Percentiles rank a stretch among this genome's conserved stretches.
These are phyloP conservation scores for Drosophila ercepeae DNA, from an alignment of 1,140 invertebrate genomes.

Conservation along the genomic window DNA sequence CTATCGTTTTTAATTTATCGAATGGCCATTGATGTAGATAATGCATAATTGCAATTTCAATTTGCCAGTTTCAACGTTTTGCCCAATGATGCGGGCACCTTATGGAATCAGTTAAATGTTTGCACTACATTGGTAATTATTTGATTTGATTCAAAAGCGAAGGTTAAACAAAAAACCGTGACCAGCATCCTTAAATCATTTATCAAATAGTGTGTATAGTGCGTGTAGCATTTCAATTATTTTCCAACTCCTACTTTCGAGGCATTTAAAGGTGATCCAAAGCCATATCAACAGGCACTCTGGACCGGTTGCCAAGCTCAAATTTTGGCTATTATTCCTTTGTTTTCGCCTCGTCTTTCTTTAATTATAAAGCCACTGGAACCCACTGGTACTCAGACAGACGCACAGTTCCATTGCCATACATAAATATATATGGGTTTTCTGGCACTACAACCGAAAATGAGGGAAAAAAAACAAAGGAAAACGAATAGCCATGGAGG, in stretches of 20 bases:
- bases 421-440: constrained; percentile 44
- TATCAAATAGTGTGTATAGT: too few relatives aligned
- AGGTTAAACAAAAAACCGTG: background rate
- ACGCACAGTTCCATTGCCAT: background rate
- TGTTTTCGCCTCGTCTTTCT: constrained; percentile 63
- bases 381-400: constrained; percentile 13
- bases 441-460: constrained; percentile 27
- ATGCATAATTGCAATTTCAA: constrained; percentile 44
- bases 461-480: background rate
- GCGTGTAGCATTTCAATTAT: too few relatives aligned
- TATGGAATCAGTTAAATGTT: constrained; percentile 18
- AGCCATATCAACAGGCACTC: constrained; percentile 34
- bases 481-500: constrained; percentile 3
- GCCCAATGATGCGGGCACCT: constrained; percentile 24
- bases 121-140: constrained; percentile 15
- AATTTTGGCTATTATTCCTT: constrained; percentile 59
- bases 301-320: constrained; percentile 56
- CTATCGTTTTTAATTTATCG: constrained; percentile 43
- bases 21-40: constrained; percentile 35
- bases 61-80: constrained; percentile 28
- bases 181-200: background rate
- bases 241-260: too few relatives aligned
- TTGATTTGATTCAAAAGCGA: background rate
- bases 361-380: constrained; percentile 70
- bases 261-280: constrained; percentile 29